phyloP scores from a whole-genome alignment of 2,888 invertebrate genomes.

The Drosophila austrosaltans region DNA sequence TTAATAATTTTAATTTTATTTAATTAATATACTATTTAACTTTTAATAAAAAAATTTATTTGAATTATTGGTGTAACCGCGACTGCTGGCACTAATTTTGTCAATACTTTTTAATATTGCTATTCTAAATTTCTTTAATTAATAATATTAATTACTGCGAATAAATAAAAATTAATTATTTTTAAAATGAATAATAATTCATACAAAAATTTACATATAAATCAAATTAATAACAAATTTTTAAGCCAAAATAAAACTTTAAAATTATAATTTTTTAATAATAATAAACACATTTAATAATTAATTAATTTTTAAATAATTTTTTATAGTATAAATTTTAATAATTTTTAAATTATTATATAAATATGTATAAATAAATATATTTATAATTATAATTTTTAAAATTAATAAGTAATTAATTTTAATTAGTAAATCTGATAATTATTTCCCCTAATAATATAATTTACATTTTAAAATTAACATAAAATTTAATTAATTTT shows the following conservation, averaged over 20 bases:
- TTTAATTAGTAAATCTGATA: slow-evolving; percentile 33
- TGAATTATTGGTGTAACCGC: slow-evolving; percentile 88
- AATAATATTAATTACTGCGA: slow-evolving; percentile 85
- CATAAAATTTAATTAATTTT: neutral
- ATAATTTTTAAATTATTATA: no score
- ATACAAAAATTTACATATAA: slow-evolving; percentile 85
- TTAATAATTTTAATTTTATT: slow-evolving; percentile 85
- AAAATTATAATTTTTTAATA: slow-evolving; percentile 7
- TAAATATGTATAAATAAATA: neutral
- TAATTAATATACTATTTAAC: slow-evolving; percentile 74
- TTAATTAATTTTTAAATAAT: slow-evolving; percentile 4
- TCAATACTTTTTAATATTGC: slow-evolving; percentile 86
- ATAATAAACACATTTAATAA: slow-evolving; percentile 9
- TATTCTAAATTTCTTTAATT: slow-evolving; percentile 87
- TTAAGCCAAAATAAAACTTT: slow-evolving; percentile 85
- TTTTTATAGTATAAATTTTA: slow-evolving; percentile 2
- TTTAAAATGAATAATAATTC: slow-evolving; percentile 83
- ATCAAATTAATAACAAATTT: slow-evolving; percentile 85
- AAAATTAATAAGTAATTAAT: slow-evolving; percentile 8
- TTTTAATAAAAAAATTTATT: slow-evolving; percentile 85
- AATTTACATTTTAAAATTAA: slow-evolving; percentile 2
- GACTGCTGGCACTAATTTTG: slow-evolving; percentile 87
- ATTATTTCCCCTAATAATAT: neutral
- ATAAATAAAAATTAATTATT: slow-evolving; percentile 78
- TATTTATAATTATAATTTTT: slow-evolving; percentile 5